Conservation (phyloP, 1,140 invertebrate species). For the Octopus bimaculoides region DNA sequence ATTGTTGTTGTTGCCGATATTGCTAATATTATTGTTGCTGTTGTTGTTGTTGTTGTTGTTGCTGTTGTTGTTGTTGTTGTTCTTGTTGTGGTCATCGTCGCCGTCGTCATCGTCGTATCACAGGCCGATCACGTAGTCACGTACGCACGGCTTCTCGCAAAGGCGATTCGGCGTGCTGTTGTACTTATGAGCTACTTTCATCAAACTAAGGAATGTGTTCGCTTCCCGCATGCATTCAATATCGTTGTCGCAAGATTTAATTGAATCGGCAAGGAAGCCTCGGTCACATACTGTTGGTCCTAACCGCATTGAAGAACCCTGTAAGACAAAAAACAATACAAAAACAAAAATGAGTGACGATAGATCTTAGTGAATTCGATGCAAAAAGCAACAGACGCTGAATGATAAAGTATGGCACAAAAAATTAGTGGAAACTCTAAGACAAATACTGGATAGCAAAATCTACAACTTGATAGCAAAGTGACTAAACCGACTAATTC, state of each 20-base stretch:
- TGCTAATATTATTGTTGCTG: no score
- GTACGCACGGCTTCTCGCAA: conserved; percentile 20
- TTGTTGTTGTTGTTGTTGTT: no score
- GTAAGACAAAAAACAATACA: neutral
- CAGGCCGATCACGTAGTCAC: conserved; percentile 24
- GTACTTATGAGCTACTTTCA: conserved; percentile 36
- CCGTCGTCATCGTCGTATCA: neutral
- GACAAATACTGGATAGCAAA: no score
- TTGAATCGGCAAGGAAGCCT: conserved; percentile 32
- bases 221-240: conserved; percentile 32
- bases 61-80: no score
- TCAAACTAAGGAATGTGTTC: conserved; percentile 35
- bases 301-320: conserved; percentile 31
- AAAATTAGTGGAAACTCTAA: no score
- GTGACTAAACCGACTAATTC: no score
- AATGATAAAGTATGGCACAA: no score
- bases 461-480: no score
- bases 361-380: no score
- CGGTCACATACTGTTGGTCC: conserved; percentile 30
- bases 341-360: neutral
- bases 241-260: conserved; percentile 27
- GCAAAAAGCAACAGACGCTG: no score
- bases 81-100: no score
- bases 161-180: conserved; percentile 5
- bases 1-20: no score